Percentiles rank a stretch among this genome's conserved stretches.
Conservation (phyloP, 2,113 vertebrate species). For the Chaetodon trifascialis region DNA sequence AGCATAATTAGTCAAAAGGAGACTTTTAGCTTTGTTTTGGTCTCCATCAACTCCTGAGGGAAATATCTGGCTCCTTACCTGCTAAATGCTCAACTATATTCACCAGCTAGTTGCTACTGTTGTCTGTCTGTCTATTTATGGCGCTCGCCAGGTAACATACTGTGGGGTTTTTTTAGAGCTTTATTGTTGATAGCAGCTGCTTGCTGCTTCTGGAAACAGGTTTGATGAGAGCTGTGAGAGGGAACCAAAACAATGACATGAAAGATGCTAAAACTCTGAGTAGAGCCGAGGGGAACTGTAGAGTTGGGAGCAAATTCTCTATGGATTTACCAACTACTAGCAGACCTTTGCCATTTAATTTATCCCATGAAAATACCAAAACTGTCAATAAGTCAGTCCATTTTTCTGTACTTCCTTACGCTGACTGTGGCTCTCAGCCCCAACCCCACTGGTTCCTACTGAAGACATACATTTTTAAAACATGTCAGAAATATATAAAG, state of each 20-base stretch:
- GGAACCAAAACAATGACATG: not conserved
- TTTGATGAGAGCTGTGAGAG: not conserved
- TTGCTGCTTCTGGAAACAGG: not conserved
- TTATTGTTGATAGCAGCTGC: not conserved
- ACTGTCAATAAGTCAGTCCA: too few relatives aligned
- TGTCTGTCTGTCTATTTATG: not conserved
- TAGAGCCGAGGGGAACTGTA: not conserved
- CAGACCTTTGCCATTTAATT: not conserved
- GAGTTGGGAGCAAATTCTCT: not conserved
- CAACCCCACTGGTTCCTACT: too few relatives aligned
- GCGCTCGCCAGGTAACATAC: not conserved
- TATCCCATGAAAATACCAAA: too few relatives aligned
- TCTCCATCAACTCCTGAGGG: not conserved
- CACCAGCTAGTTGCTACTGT: not conserved
- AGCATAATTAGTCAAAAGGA: not conserved
- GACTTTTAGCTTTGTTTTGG: not conserved
- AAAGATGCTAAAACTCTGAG: not conserved
- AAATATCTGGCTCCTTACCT: not conserved
- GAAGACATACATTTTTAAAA: too few relatives aligned
- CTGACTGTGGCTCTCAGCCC: too few relatives aligned
- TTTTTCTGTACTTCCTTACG: too few relatives aligned
- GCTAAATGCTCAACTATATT: not conserved
- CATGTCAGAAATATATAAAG: too few relatives aligned
- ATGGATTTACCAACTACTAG: not conserved
- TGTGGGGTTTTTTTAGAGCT: not conserved